Conservation (phyloP, 2,113 vertebrate species). For the Arizona elegans region DNA sequence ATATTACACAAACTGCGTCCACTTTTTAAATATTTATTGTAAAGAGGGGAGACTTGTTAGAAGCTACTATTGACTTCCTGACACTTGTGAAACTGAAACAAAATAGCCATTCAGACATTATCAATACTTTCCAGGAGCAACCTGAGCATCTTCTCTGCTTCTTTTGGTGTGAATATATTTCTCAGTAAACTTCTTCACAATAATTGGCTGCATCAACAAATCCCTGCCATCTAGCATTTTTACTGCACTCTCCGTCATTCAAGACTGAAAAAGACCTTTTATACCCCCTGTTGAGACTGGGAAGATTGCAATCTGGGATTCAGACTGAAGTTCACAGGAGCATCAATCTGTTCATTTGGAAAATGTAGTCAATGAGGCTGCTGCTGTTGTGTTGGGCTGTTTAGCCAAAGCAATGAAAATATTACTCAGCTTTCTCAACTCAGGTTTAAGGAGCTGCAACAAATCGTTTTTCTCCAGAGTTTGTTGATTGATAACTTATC, state of each 20-base stretch:
- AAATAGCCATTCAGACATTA: background rate
- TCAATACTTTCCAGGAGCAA: background rate
- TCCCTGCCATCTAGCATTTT: background rate
- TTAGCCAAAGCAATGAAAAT: background rate
- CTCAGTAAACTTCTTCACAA: background rate
- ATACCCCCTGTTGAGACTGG: background rate
- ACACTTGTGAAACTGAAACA: background rate
- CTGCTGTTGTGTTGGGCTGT: background rate
- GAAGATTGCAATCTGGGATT: conserved; percentile 3
- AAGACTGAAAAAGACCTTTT: background rate
- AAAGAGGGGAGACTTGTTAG: background rate
- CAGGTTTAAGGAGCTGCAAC: background rate
- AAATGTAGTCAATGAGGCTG: background rate
- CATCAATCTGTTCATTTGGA: conserved; percentile 1
- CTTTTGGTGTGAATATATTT: background rate
- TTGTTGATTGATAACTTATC: background rate
- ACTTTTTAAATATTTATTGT: background rate
- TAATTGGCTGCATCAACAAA: background rate
- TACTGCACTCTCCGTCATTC: background rate
- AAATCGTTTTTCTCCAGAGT: background rate
- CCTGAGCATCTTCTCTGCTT: background rate
- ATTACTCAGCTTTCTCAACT: background rate
- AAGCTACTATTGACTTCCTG: background rate
- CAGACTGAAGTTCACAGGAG: background rate
- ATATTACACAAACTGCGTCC: background rate